These are phyloP conservation scores for Drosophila funebris DNA, from an alignment of 1,140 invertebrate genomes.

Conservation along the genomic window DNA sequence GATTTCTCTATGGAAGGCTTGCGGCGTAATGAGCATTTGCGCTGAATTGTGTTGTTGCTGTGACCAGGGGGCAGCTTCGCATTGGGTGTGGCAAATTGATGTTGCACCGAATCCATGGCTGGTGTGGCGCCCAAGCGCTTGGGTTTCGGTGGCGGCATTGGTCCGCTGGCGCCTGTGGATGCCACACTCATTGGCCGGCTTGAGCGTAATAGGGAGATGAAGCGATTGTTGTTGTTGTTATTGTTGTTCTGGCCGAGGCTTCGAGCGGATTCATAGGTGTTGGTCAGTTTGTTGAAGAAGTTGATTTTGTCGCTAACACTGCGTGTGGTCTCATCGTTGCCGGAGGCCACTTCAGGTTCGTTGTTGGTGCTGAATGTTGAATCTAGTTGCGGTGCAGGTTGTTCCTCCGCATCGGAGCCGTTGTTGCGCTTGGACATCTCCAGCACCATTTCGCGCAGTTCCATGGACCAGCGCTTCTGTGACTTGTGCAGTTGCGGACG, in stretches of 20 bases:
- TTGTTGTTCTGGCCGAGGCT: not conserved
- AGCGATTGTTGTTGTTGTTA: slow-evolving; percentile 47
- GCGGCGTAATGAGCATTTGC: slow-evolving; percentile 67
- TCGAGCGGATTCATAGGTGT: slow-evolving; percentile 61
- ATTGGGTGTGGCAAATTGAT: slow-evolving; percentile 55
- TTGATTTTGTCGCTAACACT: slow-evolving; percentile 75
- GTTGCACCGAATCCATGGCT: not conserved
- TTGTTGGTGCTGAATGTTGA: slow-evolving; percentile 18
- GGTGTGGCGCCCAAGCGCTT: slow-evolving; percentile 52
- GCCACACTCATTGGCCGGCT: slow-evolving; percentile 50
- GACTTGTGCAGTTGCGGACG: slow-evolving; percentile 63
- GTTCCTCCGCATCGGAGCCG: slow-evolving; percentile 34
- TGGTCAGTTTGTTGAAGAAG: slow-evolving; percentile 77
- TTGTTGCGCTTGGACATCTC: slow-evolving; percentile 76
- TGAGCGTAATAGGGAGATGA: slow-evolving; percentile 68
- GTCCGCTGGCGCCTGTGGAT: slow-evolving; percentile 41
- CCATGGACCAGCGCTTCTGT: slow-evolving; percentile 71
- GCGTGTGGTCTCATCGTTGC: slow-evolving; percentile 8
- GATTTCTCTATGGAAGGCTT: slow-evolving; percentile 74
- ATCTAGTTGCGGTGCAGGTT: not conserved
- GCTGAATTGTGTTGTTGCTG: slow-evolving; percentile 32
- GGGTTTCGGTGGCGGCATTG: slow-evolving; percentile 64
- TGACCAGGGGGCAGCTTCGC: slow-evolving; percentile 24
- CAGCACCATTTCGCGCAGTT: slow-evolving; percentile 69
- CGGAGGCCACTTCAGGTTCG: not conserved